Conservation (phyloP, 1,140 invertebrate genomes). For the Luehdorfia chinensis region DNA sequence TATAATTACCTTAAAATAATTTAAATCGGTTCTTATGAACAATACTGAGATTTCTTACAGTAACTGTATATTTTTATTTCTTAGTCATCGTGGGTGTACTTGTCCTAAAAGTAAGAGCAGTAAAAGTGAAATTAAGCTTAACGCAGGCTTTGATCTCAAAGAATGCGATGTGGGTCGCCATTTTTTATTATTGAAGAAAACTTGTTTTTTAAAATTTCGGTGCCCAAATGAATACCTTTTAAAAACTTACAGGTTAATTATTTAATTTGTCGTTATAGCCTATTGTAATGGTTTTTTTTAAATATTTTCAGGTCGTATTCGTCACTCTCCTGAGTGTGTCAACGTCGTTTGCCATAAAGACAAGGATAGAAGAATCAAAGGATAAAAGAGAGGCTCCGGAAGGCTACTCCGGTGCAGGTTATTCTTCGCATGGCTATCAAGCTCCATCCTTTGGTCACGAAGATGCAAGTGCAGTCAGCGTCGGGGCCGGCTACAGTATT, state of each 20-base stretch:
- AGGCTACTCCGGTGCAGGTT: constrained; percentile 35
- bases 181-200: constrained; percentile 45
- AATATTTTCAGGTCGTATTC: constrained; percentile 49
- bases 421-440: constrained; percentile 46
- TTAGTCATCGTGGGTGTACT: too few species aligned
- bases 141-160: constrained; percentile 58
- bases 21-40: too few species aligned
- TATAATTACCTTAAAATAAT: too few species aligned
- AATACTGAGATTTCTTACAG: too few species aligned
- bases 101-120: constrained; percentile 60
- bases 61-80: too few species aligned
- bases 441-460: constrained; percentile 44
- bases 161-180: constrained; percentile 56
- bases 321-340: constrained; percentile 49
- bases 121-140: constrained; percentile 71
- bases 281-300: too few species aligned
- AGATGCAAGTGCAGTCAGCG: constrained; percentile 56
- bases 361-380: constrained; percentile 54
- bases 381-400: constrained; percentile 59
- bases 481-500: constrained; percentile 67
- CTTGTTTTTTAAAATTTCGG: constrained; percentile 47
- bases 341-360: constrained; percentile 48
- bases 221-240: too few species aligned
- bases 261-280: too few species aligned
- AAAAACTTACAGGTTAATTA: too few species aligned